Percentiles rank a stretch among this genome's conserved stretches.
Conservation (phyloP, 2,888 invertebrate genomes). For the Nephrocerus scutellatus region DNA sequence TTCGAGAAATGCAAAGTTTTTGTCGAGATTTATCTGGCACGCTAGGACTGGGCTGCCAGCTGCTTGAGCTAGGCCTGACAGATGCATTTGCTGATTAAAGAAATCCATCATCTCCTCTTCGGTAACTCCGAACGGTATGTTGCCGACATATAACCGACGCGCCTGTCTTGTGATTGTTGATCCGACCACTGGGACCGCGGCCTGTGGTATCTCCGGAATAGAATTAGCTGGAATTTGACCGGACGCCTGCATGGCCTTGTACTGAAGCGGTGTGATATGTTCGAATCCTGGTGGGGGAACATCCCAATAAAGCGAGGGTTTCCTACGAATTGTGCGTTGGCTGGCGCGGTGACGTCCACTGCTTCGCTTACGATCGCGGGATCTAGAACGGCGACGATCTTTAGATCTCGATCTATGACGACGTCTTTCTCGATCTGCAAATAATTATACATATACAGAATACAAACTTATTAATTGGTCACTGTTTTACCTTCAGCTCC, state of each 20-base stretch:
- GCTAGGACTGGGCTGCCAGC: slow-evolving; percentile 98
- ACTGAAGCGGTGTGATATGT: slow-evolving; percentile 94
- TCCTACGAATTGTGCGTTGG: slow-evolving; percentile 63
- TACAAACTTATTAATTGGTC: not conserved
- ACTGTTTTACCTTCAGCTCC: slow-evolving; percentile 19
- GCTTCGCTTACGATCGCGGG: slow-evolving; percentile 34
- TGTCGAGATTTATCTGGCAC: slow-evolving; percentile 97
- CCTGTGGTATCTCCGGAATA: slow-evolving; percentile 84
- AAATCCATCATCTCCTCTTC: slow-evolving; percentile 99
- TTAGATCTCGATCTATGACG: slow-evolving; percentile 49
- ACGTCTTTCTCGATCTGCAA: slow-evolving; percentile 29
- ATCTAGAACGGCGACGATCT: slow-evolving; percentile 46
- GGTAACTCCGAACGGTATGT: slow-evolving; percentile 98
- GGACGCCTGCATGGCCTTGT: slow-evolving; percentile 80
- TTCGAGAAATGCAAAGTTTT: slow-evolving; percentile 98
- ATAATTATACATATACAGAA: slow-evolving; percentile 2
- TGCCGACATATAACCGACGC: slow-evolving; percentile 88
- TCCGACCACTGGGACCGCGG: slow-evolving; percentile 96
- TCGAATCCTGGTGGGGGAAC: slow-evolving; percentile 97
- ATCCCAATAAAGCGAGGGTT: slow-evolving; percentile 96
- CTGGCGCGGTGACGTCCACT: slow-evolving; percentile 26
- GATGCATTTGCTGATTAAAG: slow-evolving; percentile 98
- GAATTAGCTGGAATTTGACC: slow-evolving; percentile 94
- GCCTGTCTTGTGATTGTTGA: slow-evolving; percentile 95
- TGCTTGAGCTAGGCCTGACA: slow-evolving; percentile 93